Evolutionary conservation across 1,140 invertebrate genomes (phyloP).

Genomic region (Tribolium castaneum): DNA sequence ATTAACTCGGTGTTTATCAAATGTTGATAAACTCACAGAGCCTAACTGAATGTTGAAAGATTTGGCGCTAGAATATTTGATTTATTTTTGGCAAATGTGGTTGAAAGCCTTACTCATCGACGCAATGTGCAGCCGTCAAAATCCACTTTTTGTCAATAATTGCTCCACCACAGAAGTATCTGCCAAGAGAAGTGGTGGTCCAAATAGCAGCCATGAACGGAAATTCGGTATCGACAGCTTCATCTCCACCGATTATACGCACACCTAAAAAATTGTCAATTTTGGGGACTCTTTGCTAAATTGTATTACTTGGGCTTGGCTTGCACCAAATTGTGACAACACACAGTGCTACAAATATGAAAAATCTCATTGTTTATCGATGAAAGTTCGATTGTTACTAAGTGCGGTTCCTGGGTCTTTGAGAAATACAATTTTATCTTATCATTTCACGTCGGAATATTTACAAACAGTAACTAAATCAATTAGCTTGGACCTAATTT

Average conservation of each 20-base stretch:
- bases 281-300: background rate
- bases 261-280: background rate
- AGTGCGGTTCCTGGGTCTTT: background rate
- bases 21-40: background rate
- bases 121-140: conserved; percentile 15
- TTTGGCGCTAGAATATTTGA: background rate
- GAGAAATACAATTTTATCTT: background rate
- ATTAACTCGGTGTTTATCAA: background rate
- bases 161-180: conserved; percentile 19
- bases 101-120: background rate
- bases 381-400: conserved; percentile 11
- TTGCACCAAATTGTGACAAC: background rate
- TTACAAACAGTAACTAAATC: background rate
- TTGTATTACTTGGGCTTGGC: background rate
- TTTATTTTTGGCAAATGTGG: background rate
- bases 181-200: background rate
- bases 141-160: conserved; percentile 5
- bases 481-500: background rate
- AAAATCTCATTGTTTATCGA: conserved; percentile 6
- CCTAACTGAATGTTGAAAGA: conserved; percentile 7
- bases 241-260: background rate
- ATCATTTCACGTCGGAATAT: background rate
- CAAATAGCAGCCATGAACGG: background rate
- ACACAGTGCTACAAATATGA: background rate
- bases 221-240: background rate